Conservation (phyloP, 2,888 invertebrate genomes). For the Fragum sueziense region DNA sequence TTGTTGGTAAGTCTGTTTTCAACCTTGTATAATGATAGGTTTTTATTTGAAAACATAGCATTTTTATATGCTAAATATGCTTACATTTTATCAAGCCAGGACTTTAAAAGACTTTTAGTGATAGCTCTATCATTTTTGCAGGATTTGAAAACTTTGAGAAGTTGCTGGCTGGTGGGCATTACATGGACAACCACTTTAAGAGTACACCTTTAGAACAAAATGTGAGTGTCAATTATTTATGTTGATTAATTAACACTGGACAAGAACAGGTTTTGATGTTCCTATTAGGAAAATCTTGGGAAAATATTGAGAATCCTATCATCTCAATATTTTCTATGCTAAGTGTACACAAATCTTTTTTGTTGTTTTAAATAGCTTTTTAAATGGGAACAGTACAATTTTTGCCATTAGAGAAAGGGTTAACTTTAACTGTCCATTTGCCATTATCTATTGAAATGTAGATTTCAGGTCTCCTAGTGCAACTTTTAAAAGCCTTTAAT, state of each 20-base stretch:
- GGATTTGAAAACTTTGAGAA: slow-evolving; percentile 95
- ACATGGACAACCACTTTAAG: slow-evolving; percentile 96
- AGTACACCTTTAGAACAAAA: slow-evolving; percentile 94
- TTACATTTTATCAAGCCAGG: neutral
- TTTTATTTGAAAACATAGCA: no score
- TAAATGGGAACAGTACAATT: no score
- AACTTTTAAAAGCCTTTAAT: no score
- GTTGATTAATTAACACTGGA: no score
- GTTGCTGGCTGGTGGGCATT: slow-evolving; percentile 94
- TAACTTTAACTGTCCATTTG: no score
- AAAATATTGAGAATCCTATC: neutral
- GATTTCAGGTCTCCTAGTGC: no score
- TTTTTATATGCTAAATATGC: no score
- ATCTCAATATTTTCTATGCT: neutral
- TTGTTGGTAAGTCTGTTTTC: slow-evolving; percentile 87
- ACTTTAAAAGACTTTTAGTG: neutral
- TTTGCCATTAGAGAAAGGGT: no score
- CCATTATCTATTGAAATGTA: no score
- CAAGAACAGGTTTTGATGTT: neutral
- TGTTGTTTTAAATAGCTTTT: no score
- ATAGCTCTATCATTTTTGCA: slow-evolving; percentile 51
- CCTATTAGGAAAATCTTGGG: neutral
- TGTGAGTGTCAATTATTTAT: no score
- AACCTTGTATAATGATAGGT: no score
- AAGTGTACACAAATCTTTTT: neutral